Evolutionary conservation across 2,888 invertebrate genomes (phyloP), one percentile per base, ranked within the genome.

Genomic region (Stomorhina lunata): DNA sequence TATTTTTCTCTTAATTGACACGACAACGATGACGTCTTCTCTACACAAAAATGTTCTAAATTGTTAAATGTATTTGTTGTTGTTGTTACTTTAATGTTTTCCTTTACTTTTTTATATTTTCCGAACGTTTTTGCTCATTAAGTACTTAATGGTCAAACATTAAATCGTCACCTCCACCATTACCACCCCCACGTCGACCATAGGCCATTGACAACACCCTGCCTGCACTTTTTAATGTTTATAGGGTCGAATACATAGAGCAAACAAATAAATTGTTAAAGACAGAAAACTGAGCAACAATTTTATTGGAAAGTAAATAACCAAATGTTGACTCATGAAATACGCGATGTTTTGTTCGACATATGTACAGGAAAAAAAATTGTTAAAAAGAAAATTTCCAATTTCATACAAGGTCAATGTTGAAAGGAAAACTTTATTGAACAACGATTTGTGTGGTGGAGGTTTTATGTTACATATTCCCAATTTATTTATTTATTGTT

Each of bases 21-120:
- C 57, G 57, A 59, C 63, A 73, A 40, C 50, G 57, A 79, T 82
- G 82, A 75, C 82, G 75, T 79, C 69, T 59, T 75, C 17, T 17
- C 9, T 22, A 53, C 25, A 43, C 34, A 32, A 17, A 15, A 7
- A 9, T 59, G 29, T 20, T 72, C 29, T 32, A 40, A 72, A 65
- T 65, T 73, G 34, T 10, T 37, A 45, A 63, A 73, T 68, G 37
- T 40, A 45, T 55, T 37, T 59, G 43, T 68, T 68, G 37, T 40
- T 37, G 45, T 37, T 59, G 43, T 68, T 72, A 59, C 37, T 72
- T 72, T 61, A 66, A 68, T 69, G 32, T 57, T 69, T 68, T 69
- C 29, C 40, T 45, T 45, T 55, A 66, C 34, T 59, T 61, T 15
- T 50, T 20, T 7, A 10, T 45, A 3, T 48, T 48, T 53, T 0